Evolutionary conservation across 2,888 invertebrate genomes (phyloP), one percentile per base, ranked within the genome.

Genomic region (Phalera bucephala): DNA sequence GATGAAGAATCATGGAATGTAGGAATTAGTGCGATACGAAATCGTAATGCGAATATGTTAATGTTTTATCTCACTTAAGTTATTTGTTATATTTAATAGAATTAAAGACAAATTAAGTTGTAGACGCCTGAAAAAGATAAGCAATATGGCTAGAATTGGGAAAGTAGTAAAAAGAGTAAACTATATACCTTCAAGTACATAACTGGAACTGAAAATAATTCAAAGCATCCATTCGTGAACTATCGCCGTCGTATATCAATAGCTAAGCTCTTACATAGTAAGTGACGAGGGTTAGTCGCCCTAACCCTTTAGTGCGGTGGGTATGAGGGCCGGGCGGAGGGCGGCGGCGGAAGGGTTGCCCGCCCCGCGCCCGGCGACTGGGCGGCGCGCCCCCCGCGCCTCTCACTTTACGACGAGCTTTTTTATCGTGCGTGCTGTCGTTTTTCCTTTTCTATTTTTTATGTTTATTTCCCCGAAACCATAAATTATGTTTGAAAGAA

Each of bases 401-500:
- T 64, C 73, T 73, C 78, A 72, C 80, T 87, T 88, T 86, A 86
- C 85, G 84, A 85, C 80, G 80, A 84, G 84, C 81, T 87, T 88
- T 88, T 89, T 89, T 89, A 89, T 89, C 88, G 89, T 86, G 87
- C 87, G 88, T 87, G 86, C 83, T 84, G 88, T 84, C 88, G 87
- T 86, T 90, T 90, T 90, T 88, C 89, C 87, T 89, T 87, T 88
- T 86, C 89, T 87, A 88, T 88, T 89, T 90, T 90, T 90, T 89
- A 90, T 90, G 89, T 90, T 90, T 90, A 90, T 90, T 90, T 90
- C 89, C 89, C 86, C 82, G 80, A 87, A 84, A 89, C 85, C 89
- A 90, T 90, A 90, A 90, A 90, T 90, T 87, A 90, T 83, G 89
- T 90, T 90, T 88, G 90, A 86, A 88, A 86, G 88, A 80, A 90